These are phyloP conservation scores for Didymodactylos carnosus DNA, from an alignment of 2,888 invertebrate genomes.

Conservation along the genomic window DNA sequence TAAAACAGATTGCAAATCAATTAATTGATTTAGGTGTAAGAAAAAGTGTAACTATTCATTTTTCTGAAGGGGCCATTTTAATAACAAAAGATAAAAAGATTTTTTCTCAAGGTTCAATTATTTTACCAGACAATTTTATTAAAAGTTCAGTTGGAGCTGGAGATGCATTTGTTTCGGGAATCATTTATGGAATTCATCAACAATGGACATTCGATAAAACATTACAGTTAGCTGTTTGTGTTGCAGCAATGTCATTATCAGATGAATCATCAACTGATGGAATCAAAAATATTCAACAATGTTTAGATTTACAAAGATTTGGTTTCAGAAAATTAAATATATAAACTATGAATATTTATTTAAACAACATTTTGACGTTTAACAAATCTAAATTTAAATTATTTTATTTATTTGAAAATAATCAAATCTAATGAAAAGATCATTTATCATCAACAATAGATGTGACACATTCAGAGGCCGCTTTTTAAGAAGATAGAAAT, in stretches of 20 bases:
- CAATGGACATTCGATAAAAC: neutral
- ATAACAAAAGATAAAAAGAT: neutral
- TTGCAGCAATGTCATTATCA: neutral
- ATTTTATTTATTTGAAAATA: no score
- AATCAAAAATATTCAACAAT: neutral
- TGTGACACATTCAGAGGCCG: no score
- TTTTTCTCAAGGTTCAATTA: neutral
- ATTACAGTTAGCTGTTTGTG: neutral
- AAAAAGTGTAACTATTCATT: neutral
- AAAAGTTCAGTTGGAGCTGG: neutral
- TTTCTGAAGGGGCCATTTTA: neutral
- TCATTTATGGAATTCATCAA: neutral
- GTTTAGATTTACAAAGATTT: neutral
- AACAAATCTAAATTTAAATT: no score
- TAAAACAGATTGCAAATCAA: neutral
- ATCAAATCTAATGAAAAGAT: no score
- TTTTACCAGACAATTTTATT: neutral
- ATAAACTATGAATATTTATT: no score
- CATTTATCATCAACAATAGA: no score
- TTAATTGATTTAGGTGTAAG: neutral
- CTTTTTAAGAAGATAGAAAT: no score
- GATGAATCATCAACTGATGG: neutral
- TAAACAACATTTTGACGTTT: no score
- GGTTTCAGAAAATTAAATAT: neutral
- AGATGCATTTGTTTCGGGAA: neutral